Percentiles rank a stretch among this genome's conserved stretches.
Evolutionary conservation across 2,113 vertebrate species (phyloP).

Genomic region (Harpagus bidentatus): DNA sequence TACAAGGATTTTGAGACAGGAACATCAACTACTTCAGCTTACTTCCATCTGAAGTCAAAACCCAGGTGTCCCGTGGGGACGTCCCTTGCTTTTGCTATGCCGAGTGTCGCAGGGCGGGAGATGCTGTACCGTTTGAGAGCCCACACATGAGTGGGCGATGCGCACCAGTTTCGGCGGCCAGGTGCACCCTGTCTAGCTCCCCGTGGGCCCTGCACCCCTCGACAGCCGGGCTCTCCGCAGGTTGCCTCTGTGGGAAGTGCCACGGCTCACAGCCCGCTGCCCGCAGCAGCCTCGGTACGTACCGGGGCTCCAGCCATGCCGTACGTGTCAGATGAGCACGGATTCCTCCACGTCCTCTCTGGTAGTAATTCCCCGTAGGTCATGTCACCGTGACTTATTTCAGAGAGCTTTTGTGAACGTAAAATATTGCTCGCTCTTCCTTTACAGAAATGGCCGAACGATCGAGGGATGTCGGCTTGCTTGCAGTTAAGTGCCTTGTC

Average conservation of each 20-base stretch:
- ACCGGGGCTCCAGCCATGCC: accelerated
- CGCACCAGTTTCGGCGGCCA: background rate
- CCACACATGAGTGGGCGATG: no score
- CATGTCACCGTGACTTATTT: background rate
- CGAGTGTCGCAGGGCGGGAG: background rate
- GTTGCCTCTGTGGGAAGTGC: background rate
- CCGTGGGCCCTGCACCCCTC: background rate
- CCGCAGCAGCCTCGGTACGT: background rate
- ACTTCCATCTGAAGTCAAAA: background rate
- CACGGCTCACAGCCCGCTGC: background rate
- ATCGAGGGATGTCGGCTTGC: background rate
- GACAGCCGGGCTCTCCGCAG: background rate
- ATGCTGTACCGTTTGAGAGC: background rate
- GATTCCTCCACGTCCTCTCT: background rate
- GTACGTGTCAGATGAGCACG: background rate
- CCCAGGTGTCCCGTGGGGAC: background rate
- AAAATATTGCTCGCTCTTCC: background rate
- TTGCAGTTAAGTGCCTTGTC: background rate
- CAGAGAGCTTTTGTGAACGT: background rate
- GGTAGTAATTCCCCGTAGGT: background rate
- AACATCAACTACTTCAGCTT: background rate
- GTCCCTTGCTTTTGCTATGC: background rate
- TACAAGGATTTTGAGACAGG: background rate
- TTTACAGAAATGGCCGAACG: background rate
- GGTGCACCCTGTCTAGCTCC: background rate